These are phyloP conservation scores for Myotis daubentonii DNA, from an alignment of 2,797 vertebrate species.

Conservation along the genomic window DNA sequence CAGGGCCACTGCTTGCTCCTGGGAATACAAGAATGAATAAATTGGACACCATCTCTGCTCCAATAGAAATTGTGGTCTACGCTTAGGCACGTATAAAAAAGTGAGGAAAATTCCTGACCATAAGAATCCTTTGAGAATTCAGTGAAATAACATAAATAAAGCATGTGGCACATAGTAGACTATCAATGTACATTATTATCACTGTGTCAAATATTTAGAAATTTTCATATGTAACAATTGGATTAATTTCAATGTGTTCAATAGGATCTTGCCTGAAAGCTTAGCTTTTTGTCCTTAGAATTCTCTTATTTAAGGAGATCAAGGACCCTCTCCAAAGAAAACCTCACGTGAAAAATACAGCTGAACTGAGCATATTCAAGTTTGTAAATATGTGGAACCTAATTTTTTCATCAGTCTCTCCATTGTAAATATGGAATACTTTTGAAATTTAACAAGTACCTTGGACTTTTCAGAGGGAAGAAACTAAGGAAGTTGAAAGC, in stretches of 20 bases:
- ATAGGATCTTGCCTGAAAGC: neutral
- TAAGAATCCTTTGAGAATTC: neutral
- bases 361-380: neutral
- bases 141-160: neutral
- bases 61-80: neutral
- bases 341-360: neutral
- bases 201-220: neutral
- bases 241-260: neutral
- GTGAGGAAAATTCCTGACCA: neutral
- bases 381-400: neutral
- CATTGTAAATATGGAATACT: neutral
- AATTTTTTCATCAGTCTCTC: neutral
- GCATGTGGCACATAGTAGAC: neutral
- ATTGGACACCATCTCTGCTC: neutral
- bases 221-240: neutral
- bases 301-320: neutral
- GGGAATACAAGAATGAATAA: neutral
- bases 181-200: neutral
- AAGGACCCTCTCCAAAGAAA: neutral
- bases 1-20: neutral
- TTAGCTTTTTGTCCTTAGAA: neutral
- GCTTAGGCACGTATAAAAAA: neutral
- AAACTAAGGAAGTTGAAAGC: neutral
- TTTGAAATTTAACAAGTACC: conserved; percentile 5
- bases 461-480: conserved; percentile 18